Percentiles rank a stretch among this genome's conserved stretches.
Evolutionary conservation across 2,888 invertebrate genomes (phyloP).

Genomic region (Drosophila putrida): DNA sequence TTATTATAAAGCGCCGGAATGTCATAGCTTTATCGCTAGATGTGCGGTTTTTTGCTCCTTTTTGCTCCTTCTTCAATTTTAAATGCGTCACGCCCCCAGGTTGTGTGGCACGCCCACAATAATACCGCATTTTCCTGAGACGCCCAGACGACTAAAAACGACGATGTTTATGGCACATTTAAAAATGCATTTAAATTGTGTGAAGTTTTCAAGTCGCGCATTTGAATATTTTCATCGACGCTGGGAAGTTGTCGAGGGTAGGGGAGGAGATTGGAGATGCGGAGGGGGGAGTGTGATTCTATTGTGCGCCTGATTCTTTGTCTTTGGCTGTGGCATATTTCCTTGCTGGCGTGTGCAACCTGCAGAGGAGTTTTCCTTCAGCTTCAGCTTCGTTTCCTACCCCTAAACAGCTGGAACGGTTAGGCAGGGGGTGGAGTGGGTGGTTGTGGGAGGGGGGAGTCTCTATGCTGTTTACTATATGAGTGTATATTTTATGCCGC

Average conservation of each 20-base stretch:
- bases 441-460: not conserved
- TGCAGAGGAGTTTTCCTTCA: slow-evolving; percentile 50
- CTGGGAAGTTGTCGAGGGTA: not conserved
- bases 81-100: slow-evolving; percentile 32
- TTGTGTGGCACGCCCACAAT: slow-evolving; percentile 23
- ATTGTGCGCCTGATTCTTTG: slow-evolving; percentile 49
- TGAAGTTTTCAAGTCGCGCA: slow-evolving; percentile 51
- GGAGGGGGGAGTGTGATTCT: slow-evolving; percentile 10
- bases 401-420: slow-evolving; percentile 8
- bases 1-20: slow-evolving; percentile 25
- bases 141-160: slow-evolving; percentile 30
- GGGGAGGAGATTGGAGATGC: no score
- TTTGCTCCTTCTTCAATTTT: not conserved
- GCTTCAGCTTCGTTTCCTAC: slow-evolving; percentile 36
- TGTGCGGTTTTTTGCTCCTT: slow-evolving; percentile 4
- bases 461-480: slow-evolving; percentile 33
- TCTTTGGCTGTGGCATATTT: slow-evolving; percentile 54
- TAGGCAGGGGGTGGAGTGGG: not conserved
- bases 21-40: slow-evolving; percentile 25
- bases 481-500: slow-evolving; percentile 75
- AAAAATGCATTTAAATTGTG: slow-evolving; percentile 75
- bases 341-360: slow-evolving; percentile 48
- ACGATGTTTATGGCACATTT: slow-evolving; percentile 69
- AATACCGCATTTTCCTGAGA: slow-evolving; percentile 13
- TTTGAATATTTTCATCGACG: slow-evolving; percentile 75